These are phyloP conservation scores for Lepidotrigona ventralis DNA, from an alignment of 1,140 invertebrate genomes.

Conservation along the genomic window DNA sequence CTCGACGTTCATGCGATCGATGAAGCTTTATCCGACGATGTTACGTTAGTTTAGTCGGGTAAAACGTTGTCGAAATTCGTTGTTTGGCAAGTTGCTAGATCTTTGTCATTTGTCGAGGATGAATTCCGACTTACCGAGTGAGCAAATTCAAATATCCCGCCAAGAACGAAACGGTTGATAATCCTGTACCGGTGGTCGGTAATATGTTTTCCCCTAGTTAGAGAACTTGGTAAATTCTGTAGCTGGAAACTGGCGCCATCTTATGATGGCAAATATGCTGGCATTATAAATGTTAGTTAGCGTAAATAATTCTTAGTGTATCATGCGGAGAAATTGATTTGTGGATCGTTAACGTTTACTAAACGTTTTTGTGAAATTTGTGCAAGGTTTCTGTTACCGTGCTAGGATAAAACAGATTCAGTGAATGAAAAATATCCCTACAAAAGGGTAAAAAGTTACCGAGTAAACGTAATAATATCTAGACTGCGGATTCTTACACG, in stretches of 20 bases:
- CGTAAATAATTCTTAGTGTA: not conserved
- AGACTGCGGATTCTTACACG: too few relatives aligned
- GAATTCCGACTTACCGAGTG: not conserved
- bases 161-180: not conserved
- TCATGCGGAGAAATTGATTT: not conserved
- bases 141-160: not conserved
- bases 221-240: too few relatives aligned
- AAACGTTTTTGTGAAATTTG: not conserved
- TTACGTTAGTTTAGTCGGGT: not conserved
- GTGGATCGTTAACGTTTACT: not conserved
- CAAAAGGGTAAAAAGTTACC: not conserved
- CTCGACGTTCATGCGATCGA: not conserved
- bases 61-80: not conserved
- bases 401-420: not conserved
- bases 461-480: not conserved
- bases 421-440: not conserved
- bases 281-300: not conserved
- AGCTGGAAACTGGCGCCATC: conserved; percentile 12
- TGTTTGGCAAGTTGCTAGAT: not conserved
- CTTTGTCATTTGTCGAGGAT: not conserved
- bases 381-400: not conserved
- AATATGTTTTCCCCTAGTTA: conserved; percentile 16
- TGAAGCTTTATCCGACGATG: conserved; percentile 8
- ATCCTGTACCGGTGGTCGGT: conserved; percentile 23
- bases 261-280: not conserved